Evolutionary conservation across 2,113 vertebrate species (phyloP), one percentile per base, ranked within the genome.

Genomic region (Oceanites oceanicus): DNA sequence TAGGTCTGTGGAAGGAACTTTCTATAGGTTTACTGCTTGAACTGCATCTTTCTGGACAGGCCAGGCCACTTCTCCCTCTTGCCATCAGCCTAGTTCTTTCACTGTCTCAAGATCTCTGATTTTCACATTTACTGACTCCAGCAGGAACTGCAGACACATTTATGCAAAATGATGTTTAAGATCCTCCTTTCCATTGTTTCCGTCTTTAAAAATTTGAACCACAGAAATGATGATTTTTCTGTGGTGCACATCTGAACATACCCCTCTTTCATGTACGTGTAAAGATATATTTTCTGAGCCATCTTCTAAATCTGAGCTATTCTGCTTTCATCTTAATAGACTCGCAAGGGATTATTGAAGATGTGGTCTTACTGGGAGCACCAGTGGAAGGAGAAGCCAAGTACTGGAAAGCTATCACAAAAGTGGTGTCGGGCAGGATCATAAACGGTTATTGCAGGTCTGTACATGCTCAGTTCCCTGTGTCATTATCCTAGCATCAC

Each of bases 371-470:
- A 52, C 92, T 99, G 91, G 99, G 99, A 7, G 99, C 99, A 1
- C 99, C 99, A 1, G 99, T 99, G 76, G 99, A 99, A 22, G 99
- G 99, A 55, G 99, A 99, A 3, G 98, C 98, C 94, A 99, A 98
- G 95, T 90, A 98, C 86, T 99, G 99, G 99, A 98, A 98, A 74
- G 96, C 98, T 19, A 97, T 99, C 85, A 96, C 97, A 13, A 98
- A 93, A 61, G 99, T 99, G 36, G 99, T 99, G 62, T 98, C 99
- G 0, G 99, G 99, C 50, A 99, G 98, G 98, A 99, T 99, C 90
- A 91, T 99, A 36, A 99, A 99, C 0, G 99, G 99, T 66, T 99
- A 99, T 83, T 99, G 99, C 99, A 99, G 99, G 99, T 99, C 80
- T 72, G 98, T 97, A 62, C 10, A 1, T 49, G 49, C 13, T 20